Conservation (phyloP, 2,113 vertebrate genomes). For the Triplophysa siluroides region DNA sequence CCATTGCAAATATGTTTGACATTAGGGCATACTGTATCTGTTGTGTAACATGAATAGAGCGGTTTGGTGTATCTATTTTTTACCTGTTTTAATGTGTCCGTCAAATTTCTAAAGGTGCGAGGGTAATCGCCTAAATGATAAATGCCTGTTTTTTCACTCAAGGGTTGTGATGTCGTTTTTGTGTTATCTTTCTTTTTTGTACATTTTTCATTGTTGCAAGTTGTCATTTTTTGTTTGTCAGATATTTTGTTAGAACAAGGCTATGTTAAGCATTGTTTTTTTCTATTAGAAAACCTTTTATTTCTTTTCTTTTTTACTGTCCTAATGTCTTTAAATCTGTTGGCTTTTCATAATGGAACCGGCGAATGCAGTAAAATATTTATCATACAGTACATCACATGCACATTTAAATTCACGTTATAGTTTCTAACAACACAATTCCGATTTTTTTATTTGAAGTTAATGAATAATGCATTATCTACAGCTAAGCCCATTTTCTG, state of each 20-base stretch:
- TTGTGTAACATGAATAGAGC: background rate
- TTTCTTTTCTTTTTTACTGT: background rate
- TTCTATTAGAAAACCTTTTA: background rate
- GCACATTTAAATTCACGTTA: conserved; percentile 11
- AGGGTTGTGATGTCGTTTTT: conserved; percentile 15
- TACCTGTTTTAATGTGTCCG: conserved; percentile 18
- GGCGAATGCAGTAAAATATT: background rate
- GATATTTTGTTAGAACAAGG: conserved; percentile 41
- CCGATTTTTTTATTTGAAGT: conserved; percentile 2
- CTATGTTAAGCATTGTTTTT: conserved; percentile 25
- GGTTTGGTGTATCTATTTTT: background rate
- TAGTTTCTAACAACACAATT: conserved; percentile 9
- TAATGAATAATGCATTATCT: background rate
- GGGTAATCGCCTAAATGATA: conserved; percentile 37
- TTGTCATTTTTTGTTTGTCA: conserved; percentile 63
- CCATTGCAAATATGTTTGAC: conserved; percentile 15
- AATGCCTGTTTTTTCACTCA: conserved; percentile 54
- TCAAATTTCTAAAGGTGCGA: conserved; percentile 32
- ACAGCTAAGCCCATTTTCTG: conserved; percentile 24
- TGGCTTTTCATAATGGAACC: background rate
- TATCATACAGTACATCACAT: background rate
- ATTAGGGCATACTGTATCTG: conserved; percentile 6
- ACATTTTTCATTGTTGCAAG: conserved; percentile 53
- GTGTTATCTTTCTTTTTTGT: conserved; percentile 66
- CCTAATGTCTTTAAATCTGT: background rate